Conservation (phyloP, 2,797 vertebrate species). For the Echiichthys vipera region DNA sequence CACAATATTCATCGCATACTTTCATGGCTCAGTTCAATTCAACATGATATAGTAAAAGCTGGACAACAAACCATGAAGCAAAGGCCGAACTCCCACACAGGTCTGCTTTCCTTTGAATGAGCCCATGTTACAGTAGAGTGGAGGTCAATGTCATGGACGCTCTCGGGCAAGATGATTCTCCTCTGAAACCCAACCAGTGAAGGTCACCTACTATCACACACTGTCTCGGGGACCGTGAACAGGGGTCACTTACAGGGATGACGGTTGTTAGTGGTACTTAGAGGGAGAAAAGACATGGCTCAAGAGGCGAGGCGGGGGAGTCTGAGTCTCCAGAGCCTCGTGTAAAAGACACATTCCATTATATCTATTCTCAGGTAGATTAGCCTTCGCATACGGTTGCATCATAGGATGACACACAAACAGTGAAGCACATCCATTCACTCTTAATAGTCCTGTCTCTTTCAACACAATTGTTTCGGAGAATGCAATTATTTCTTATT, state of each 20-base stretch:
- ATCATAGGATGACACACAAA: constrained; percentile 16
- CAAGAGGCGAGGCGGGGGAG: neutral
- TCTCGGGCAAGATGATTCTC: neutral
- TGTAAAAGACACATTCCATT: constrained; percentile 19
- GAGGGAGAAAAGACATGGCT: constrained; percentile 18
- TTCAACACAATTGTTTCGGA: constrained; percentile 24
- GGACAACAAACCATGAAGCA: constrained; percentile 9
- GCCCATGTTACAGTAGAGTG: neutral
- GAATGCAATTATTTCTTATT: constrained; percentile 52
- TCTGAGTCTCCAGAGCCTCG: neutral
- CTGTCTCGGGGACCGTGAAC: constrained; percentile 15
- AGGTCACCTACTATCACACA: constrained; percentile 30
- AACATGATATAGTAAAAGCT: neutral
- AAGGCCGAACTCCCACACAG: neutral
- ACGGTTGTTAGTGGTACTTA: constrained; percentile 29
- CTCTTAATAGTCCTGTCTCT: constrained; percentile 10
- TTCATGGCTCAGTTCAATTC: constrained; percentile 1
- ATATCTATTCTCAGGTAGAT: constrained; percentile 8
- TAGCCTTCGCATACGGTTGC: constrained; percentile 33
- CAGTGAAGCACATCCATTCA: constrained; percentile 9
- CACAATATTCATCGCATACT: neutral
- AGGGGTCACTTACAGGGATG: constrained; percentile 20
- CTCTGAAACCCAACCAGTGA: constrained; percentile 18
- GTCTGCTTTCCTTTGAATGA: constrained; percentile 23
- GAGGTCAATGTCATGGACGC: neutral